Evolutionary conservation across 2,113 vertebrate species (phyloP).

Genomic region (Paratilapia polleni): DNA sequence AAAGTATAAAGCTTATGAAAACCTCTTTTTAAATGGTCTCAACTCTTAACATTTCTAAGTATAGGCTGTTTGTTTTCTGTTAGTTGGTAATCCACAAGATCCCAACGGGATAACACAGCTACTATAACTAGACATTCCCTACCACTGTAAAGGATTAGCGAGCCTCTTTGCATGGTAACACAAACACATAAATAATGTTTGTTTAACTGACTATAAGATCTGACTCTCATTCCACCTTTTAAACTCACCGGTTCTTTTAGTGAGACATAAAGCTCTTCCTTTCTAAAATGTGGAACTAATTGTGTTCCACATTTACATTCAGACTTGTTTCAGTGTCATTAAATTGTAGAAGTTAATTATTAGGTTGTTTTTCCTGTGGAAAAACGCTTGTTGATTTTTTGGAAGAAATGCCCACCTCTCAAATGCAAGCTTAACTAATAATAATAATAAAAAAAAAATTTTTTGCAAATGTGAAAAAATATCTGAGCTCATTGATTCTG

Average conservation of each 20-base stretch:
- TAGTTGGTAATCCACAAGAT: conserved; percentile 36
- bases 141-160: conserved; percentile 51
- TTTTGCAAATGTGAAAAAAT: neutral
- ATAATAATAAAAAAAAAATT: neutral
- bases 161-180: conserved; percentile 53
- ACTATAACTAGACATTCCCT: conserved; percentile 60
- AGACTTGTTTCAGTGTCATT: neutral
- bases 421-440: neutral
- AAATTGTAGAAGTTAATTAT: neutral
- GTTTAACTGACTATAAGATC: conserved; percentile 15
- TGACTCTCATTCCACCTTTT: conserved; percentile 39
- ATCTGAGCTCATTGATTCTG: neutral
- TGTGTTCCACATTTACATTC: neutral
- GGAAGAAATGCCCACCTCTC: neutral
- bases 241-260: neutral
- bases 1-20: neutral
- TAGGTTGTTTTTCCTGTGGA: neutral
- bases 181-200: conserved; percentile 50
- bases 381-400: neutral
- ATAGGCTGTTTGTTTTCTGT: conserved; percentile 29
- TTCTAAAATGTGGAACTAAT: neutral
- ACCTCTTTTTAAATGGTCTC: neutral
- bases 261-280: neutral
- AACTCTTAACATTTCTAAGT: conserved; percentile 8
- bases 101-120: conserved; percentile 63